phyloP scores from a whole-genome alignment of 2,797 vertebrate genomes.

The Oreonectes daqikongensis region DNA sequence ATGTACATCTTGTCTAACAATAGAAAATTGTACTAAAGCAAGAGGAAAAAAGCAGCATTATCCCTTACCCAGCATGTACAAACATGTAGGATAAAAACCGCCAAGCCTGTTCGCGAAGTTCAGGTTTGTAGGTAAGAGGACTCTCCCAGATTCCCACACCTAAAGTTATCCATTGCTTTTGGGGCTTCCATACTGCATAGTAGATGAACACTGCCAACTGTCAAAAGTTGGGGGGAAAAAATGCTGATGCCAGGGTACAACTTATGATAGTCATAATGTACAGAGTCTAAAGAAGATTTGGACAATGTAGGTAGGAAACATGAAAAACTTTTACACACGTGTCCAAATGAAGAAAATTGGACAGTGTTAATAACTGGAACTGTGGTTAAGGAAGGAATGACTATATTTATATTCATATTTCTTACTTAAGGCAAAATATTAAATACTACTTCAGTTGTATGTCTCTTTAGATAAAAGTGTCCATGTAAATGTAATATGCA shows the following conservation, averaged over 20 bases:
- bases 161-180: constrained; percentile 89
- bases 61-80: constrained; percentile 86
- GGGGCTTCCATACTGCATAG: constrained; percentile 90
- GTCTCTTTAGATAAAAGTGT: no score
- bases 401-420: no score
- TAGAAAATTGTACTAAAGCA: not conserved
- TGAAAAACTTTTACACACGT: no score
- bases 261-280: not conserved
- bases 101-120: constrained; percentile 83
- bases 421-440: no score
- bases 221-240: not conserved
- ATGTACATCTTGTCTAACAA: not conserved
- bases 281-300: no score
- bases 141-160: constrained; percentile 81
- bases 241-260: not conserved
- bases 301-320: no score
- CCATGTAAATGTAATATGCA: no score
- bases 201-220: constrained; percentile 89
- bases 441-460: no score
- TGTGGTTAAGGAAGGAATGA: not conserved
- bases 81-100: constrained; percentile 93
- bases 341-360: no score
- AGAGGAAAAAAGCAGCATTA: not conserved
- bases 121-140: constrained; percentile 81
- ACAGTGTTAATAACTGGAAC: no score